Evolutionary conservation across 2,888 invertebrate genomes (phyloP).

Genomic region (Epinotia demarniana): DNA sequence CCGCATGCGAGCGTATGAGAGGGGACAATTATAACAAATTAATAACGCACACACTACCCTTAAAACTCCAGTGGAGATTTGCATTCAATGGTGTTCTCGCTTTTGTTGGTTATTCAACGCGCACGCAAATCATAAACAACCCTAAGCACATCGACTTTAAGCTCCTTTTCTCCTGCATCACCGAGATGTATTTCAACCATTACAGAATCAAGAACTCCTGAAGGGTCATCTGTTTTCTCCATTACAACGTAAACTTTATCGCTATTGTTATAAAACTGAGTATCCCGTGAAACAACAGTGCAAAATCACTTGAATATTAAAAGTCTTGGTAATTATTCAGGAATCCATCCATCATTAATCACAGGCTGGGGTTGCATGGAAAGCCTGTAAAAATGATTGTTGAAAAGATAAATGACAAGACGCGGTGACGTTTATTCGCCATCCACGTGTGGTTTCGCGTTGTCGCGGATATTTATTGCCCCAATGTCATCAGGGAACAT

Average conservation of each 20-base stretch:
- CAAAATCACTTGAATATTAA: slow-evolving; percentile 84
- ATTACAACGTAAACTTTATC: slow-evolving; percentile 61
- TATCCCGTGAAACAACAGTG: slow-evolving; percentile 51
- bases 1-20: slow-evolving; percentile 81
- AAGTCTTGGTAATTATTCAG: slow-evolving; percentile 85
- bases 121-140: slow-evolving; percentile 52
- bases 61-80: slow-evolving; percentile 83
- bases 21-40: slow-evolving; percentile 84
- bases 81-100: slow-evolving; percentile 79
- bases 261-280: slow-evolving; percentile 52
- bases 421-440: slow-evolving; percentile 76
- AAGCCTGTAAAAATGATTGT: slow-evolving; percentile 83
- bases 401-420: slow-evolving; percentile 83
- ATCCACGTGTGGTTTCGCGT: slow-evolving; percentile 61
- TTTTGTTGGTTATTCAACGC: slow-evolving; percentile 68
- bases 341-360: slow-evolving; percentile 85
- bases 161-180: slow-evolving; percentile 46
- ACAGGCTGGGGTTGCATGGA: slow-evolving; percentile 76
- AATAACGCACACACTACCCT: slow-evolving; percentile 83
- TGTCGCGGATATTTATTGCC: slow-evolving; percentile 68
- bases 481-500: slow-evolving; percentile 58
- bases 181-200: slow-evolving; percentile 54
- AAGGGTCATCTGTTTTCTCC: slow-evolving; percentile 74
- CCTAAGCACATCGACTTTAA: slow-evolving; percentile 40
- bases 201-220: slow-evolving; percentile 53